These are phyloP conservation scores for Drosophila sproati DNA, from an alignment of 1,140 invertebrate genomes.

Conservation along the genomic window DNA sequence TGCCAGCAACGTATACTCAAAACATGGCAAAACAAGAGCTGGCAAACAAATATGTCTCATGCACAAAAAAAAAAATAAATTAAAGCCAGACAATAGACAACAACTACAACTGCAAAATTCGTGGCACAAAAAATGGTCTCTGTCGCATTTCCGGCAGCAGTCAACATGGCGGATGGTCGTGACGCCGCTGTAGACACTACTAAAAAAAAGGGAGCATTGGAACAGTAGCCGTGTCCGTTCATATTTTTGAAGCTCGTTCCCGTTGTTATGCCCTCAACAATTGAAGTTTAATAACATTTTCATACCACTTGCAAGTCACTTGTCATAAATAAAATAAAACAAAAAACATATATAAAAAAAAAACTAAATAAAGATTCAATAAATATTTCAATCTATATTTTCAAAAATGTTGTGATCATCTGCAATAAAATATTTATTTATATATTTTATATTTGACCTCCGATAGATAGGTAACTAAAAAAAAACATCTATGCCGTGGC, in stretches of 20 bases:
- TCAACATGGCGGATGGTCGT: constrained; percentile 73
- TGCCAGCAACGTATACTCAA: constrained; percentile 4
- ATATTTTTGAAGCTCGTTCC: constrained; percentile 59
- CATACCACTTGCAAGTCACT: not conserved
- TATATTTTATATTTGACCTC: too few species aligned
- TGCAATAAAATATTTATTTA: too few species aligned
- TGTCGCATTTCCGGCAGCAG: constrained; percentile 78
- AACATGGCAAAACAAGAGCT: constrained; percentile 4
- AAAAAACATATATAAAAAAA: too few species aligned
- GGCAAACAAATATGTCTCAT: constrained; percentile 67
- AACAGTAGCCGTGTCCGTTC: constrained; percentile 37
- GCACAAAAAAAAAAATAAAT: constrained; percentile 46
- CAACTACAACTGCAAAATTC: constrained; percentile 31
- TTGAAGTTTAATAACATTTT: constrained; percentile 13
- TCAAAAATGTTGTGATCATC: not conserved
- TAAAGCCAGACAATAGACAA: constrained; percentile 63
- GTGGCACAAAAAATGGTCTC: constrained; percentile 58
- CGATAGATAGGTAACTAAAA: too few species aligned
- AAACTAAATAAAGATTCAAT: too few species aligned
- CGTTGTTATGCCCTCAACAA: constrained; percentile 11
- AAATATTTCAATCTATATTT: not conserved
- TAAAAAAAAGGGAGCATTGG: constrained; percentile 30
- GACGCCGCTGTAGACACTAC: constrained; percentile 73
- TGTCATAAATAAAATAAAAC: not conserved
- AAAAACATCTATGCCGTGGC: not conserved